Conservation (phyloP, 2,113 vertebrate species). For the Otis tarda region DNA sequence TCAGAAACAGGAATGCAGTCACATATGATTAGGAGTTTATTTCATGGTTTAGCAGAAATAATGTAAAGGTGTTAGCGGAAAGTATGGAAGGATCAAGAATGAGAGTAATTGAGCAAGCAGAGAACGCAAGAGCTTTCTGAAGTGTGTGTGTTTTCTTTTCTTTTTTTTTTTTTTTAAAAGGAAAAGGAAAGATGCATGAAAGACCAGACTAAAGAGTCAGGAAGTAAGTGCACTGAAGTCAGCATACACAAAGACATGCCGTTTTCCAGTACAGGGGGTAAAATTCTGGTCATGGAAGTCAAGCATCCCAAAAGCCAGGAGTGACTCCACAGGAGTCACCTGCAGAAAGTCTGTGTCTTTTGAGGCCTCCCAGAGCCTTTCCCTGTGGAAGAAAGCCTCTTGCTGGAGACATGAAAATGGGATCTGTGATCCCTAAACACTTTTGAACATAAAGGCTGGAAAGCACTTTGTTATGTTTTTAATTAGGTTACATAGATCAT, state of each 20-base stretch:
- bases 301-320: neutral
- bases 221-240: neutral
- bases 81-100: neutral
- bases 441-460: neutral
- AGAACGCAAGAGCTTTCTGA: neutral
- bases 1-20: neutral
- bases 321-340: neutral
- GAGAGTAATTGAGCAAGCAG: neutral
- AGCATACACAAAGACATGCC: neutral
- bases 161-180: too few relatives aligned
- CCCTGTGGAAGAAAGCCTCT: neutral
- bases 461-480: neutral
- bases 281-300: neutral
- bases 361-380: neutral
- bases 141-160: neutral
- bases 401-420: neutral
- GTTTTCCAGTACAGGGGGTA: neutral
- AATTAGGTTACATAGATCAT: neutral
- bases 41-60: neutral
- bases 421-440: neutral
- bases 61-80: neutral
- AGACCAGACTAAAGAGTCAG: neutral
- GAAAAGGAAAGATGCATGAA: neutral
- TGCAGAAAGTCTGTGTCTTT: neutral
- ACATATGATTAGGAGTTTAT: neutral